Conservation (phyloP, 2,113 vertebrate species). For the Himantopus leucocephalus region DNA sequence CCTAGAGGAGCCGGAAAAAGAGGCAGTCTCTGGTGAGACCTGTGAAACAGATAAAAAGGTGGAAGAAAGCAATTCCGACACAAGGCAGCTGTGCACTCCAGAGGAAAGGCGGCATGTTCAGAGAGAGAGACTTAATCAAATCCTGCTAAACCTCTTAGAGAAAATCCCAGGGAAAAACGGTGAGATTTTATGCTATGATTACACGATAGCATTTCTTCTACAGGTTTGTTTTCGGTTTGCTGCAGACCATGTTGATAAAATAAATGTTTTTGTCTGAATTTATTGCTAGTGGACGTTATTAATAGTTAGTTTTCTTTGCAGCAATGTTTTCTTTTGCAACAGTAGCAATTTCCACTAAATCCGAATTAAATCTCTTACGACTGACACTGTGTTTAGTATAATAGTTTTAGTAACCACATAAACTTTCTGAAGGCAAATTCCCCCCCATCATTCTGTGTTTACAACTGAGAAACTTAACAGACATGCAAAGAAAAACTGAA, state of each 20-base stretch:
- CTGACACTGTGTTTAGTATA: background rate
- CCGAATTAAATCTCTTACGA: background rate
- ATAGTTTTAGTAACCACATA: background rate
- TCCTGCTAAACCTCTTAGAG: constrained; percentile 90
- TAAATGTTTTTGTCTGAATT: background rate
- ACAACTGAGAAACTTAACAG: background rate
- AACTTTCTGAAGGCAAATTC: background rate
- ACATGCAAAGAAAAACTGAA: background rate
- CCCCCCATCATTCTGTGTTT: background rate
- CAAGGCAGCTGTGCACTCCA: constrained; percentile 66
- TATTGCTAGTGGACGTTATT: accelerated
- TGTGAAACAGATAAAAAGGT: constrained; percentile 61
- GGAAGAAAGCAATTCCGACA: constrained; percentile 24
- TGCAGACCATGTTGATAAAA: background rate
- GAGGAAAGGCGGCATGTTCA: constrained; percentile 85
- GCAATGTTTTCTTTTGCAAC: background rate
- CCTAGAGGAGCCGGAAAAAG: constrained; percentile 77
- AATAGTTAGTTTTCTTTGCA: background rate
- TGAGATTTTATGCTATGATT: constrained; percentile 60
- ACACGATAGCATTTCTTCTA: background rate
- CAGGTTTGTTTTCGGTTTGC: accelerated
- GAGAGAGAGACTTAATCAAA: constrained; percentile 93
- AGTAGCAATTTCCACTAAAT: background rate
- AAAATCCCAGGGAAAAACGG: constrained; percentile 95
- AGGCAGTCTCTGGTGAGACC: constrained; percentile 59